Base-by-base conservation (phyloP, 2,888 invertebrate genomes). In the Chouioia cunea region DNA sequence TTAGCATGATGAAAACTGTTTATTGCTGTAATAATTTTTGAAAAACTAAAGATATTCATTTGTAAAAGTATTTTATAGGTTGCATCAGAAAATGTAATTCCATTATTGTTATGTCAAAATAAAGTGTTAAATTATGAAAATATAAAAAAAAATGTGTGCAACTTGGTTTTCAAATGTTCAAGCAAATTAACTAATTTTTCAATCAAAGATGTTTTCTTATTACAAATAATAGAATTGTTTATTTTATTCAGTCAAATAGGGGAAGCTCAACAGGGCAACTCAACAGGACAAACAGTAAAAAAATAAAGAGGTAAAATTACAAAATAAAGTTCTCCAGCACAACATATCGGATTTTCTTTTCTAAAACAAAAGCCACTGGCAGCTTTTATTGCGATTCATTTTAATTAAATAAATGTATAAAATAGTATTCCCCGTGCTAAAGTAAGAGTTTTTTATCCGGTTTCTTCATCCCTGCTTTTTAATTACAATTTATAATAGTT, bases 361-460 rank as follows among this genome's bases (percentile, higher is more conserved):
- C 64, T 78, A 77, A 79, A 79, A 79, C 76, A 72, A 74, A 76
- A 77, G 79, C 77, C 77, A 78, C 72, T 66, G 54, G 46, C 47
- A 67, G 65, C 68, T 73, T 73, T 73, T 71, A 64, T 73, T 71
- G 62, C 62, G 56, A 68, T 65, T 73, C 57, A 59, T 56, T 78
- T 79, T 79, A 79, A 78, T 79, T 81, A 81, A 82, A 81, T 81
- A 80, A 81, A 81, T 78, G 80, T 82, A 82, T 80, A 82, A 82
- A 82, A 82, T 77, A 79, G 76, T 75, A 76, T 77, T 74, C 75
- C 71, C 76, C 76, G 77, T 78, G 75, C 77, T 78, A 76, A 76
- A 77, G 77, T 77, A 77, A 78, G 74, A 76, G 77, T 74, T 77
- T 71, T 65, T 73, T n/a, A n/a, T n/a, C n/a, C 68, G 68, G 60